phyloP scores from a whole-genome alignment of 2,113 vertebrate genomes.

The Ophthalmolycus amberensis region DNA sequence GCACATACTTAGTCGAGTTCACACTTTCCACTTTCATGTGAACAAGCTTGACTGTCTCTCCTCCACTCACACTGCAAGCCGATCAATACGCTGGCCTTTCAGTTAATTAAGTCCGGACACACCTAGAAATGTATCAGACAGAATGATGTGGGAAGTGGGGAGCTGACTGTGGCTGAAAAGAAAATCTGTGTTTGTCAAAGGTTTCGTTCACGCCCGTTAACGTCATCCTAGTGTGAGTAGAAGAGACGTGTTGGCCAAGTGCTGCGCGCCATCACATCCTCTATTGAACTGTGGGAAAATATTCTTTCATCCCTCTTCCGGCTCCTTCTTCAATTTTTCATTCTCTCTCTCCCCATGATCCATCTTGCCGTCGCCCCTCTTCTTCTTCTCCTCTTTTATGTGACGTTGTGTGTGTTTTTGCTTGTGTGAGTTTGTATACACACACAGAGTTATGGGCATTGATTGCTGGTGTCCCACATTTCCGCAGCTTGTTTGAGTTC shows the following conservation, averaged over 20 bases:
- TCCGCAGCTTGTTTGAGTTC: constrained; percentile 23
- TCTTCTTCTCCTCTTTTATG: constrained; percentile 5
- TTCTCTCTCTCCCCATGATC: constrained; percentile 59
- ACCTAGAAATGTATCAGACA: background rate
- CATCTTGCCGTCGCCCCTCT: constrained; percentile 21
- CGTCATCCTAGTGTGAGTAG: constrained; percentile 5
- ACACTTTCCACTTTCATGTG: constrained; percentile 41
- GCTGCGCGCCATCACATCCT: constrained; percentile 34
- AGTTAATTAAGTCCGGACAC: constrained; percentile 48
- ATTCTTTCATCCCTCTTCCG: constrained; percentile 54
- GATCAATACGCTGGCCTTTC: constrained; percentile 59
- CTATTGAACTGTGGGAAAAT: constrained; percentile 49
- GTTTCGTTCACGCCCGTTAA: constrained; percentile 35
- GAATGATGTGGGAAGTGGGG: background rate
- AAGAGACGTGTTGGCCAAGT: constrained; percentile 45
- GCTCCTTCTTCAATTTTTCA: constrained; percentile 55
- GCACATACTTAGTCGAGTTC: constrained; percentile 47
- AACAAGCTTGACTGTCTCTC: constrained; percentile 16
- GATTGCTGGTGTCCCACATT: constrained; percentile 46
- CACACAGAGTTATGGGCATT: constrained; percentile 17
- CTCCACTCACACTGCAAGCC: constrained; percentile 19
- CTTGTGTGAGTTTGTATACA: background rate
- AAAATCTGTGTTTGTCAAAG: constrained; percentile 1
- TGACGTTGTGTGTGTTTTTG: constrained; percentile 29
- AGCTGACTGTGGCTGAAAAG: background rate